Evolutionary conservation across 2,113 vertebrate genomes (phyloP).

Genomic region (Osmerus mordax): DNA sequence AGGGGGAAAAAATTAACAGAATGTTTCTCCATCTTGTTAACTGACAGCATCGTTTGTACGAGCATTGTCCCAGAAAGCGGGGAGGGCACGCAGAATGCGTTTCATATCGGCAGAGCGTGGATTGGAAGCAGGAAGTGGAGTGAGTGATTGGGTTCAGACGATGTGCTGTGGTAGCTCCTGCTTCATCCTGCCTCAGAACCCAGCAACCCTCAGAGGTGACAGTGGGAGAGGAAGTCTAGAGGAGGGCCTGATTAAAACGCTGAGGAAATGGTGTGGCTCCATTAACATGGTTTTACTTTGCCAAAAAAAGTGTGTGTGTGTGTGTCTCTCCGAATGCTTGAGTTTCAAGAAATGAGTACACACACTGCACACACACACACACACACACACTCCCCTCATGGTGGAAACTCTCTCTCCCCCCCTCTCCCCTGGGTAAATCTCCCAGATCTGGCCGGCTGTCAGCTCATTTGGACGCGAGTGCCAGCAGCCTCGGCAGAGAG

Average conservation of each 20-base stretch:
- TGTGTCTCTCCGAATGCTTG: constrained; percentile 47
- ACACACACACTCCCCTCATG: constrained; percentile 47
- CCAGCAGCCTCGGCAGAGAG: constrained; percentile 70
- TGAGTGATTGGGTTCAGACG: constrained; percentile 64
- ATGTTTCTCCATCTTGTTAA: constrained; percentile 70
- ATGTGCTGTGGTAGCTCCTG: constrained; percentile 52
- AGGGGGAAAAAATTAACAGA: constrained; percentile 57
- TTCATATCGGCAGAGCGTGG: constrained; percentile 57
- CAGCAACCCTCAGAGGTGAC: constrained; percentile 62
- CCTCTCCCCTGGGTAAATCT: constrained; percentile 55
- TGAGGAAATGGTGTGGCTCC: constrained; percentile 34
- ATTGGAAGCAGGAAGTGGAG: constrained; percentile 59
- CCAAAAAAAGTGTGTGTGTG: constrained; percentile 35
- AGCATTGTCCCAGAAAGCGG: constrained; percentile 60
- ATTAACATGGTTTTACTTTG: constrained; percentile 29
- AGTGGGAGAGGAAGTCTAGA: constrained; percentile 46
- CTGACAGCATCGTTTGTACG: constrained; percentile 70
- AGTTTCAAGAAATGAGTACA: constrained; percentile 34
- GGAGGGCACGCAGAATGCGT: constrained; percentile 38
- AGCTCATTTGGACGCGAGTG: constrained; percentile 86
- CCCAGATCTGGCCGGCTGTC: constrained; percentile 83
- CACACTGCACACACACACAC: constrained; percentile 42
- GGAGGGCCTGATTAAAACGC: constrained; percentile 58
- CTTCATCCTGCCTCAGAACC: constrained; percentile 54
- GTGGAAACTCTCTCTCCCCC: constrained; percentile 48